phyloP scores from a whole-genome alignment of 2,797 vertebrate species.

The Falco novaeseelandiae region DNA sequence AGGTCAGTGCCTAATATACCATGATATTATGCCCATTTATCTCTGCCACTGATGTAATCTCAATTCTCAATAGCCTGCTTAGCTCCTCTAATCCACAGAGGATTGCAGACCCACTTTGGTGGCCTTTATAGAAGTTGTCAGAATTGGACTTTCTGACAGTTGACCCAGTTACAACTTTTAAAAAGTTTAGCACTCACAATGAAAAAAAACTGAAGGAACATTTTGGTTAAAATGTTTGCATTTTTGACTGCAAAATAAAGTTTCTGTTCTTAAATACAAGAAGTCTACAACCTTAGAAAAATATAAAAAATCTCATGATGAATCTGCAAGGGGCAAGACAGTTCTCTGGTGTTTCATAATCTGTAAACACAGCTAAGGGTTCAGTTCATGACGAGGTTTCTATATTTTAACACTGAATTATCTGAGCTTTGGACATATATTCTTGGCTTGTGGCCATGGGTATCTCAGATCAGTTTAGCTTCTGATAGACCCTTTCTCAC shows the following conservation, averaged over 20 bases:
- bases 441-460: neutral
- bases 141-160: neutral
- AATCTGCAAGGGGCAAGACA: neutral
- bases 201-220: neutral
- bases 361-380: neutral
- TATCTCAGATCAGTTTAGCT: neutral
- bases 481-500: neutral
- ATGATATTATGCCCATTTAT: neutral
- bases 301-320: neutral
- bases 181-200: neutral
- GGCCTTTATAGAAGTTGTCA: neutral
- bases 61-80: neutral
- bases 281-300: neutral
- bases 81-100: neutral
- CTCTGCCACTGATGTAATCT: neutral
- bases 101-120: neutral
- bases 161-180: neutral
- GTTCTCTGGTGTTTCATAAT: neutral
- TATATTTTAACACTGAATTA: neutral
- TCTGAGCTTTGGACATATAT: neutral
- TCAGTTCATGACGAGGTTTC: neutral
- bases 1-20: neutral
- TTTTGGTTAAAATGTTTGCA: neutral
- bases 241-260: neutral
- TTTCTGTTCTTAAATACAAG: neutral